Evolutionary conservation across 2,888 invertebrate genomes (phyloP), one percentile per base, ranked within the genome.

Genomic region (Ariolimax columbianus): DNA sequence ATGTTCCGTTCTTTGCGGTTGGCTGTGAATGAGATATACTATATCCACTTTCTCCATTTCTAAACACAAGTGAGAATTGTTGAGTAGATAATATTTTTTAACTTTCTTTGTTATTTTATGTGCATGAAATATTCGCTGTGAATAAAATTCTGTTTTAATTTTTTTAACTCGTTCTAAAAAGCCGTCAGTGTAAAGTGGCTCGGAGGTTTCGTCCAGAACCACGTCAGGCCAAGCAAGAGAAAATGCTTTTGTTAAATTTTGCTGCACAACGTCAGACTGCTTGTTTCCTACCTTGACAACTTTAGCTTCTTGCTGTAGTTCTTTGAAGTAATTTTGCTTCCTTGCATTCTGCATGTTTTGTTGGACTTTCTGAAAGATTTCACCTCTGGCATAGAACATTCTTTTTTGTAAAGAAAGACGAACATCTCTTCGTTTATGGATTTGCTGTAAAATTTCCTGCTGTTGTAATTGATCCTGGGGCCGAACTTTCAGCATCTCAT

Each of bases 141-240:
- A 33, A 47, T 66, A 77, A 7, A 47, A 9, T 47, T 83, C 68
- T 30, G 66, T 26, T 66, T 77, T 83, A 33, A 66, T n/a, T n/a
- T 14, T 66, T 47, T 43, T 26, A 33, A 83, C 36, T 26, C 83
- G 55, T 66, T 83, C 83, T 11, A 63, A 30, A 68, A 83, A 83
- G 36, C 83, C 83, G 0, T 83, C 83, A 17, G 83, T 23, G 72
- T 33, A 77, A n/a, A 82, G 75, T 23, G 82, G 40, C 55, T 66
- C 72, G 14, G 63, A 66, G 19, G 63, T 55, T 33, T 43, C 78
- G n/a, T 66, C 78, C 26, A 66, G 23, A 14, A 55, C 72, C 1
- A 72, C 72, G 1, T 72, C 72, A n/a, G 72, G 72, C 72, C 72
- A 72, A 1, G 72, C 40, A 43, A 9, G 72, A 72, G 6, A 26